Evolutionary conservation across 2,888 invertebrate species (phyloP).

Genomic region (Scaptomyza parva): DNA sequence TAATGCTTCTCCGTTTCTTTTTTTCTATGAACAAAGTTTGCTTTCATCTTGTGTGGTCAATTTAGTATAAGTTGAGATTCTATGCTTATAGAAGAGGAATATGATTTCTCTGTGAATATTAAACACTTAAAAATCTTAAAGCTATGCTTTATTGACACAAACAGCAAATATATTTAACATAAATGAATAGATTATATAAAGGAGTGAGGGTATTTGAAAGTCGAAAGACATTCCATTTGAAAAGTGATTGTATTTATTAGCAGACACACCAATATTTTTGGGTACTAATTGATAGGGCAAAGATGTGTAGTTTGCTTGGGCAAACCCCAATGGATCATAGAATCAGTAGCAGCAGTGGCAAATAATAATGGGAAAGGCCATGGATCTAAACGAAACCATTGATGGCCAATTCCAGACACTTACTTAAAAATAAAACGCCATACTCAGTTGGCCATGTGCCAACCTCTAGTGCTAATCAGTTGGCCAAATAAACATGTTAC

Average conservation of each 20-base stretch:
- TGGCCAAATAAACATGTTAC: constrained; percentile 49
- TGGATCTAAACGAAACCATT: constrained; percentile 18
- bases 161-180: not conserved
- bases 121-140: too few species aligned
- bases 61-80: not conserved
- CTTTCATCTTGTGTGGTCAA: constrained; percentile 4
- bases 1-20: too few species aligned
- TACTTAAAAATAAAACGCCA: constrained; percentile 32
- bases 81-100: too few species aligned
- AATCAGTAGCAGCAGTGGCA: constrained; percentile 41
- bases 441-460: constrained; percentile 45
- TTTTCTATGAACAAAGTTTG: constrained; percentile 5
- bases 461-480: constrained; percentile 61
- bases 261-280: constrained; percentile 29
- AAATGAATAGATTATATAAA: too few species aligned
- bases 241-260: constrained; percentile 7
- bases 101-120: not conserved
- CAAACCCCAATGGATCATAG: constrained; percentile 44
- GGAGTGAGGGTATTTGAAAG: constrained; percentile 26
- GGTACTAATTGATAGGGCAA: constrained; percentile 64
- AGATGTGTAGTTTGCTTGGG: constrained; percentile 47
- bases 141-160: not conserved
- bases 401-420: constrained; percentile 36
- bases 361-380: constrained; percentile 17
- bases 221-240: not conserved